Percentiles rank a stretch among this genome's conserved stretches.
These are phyloP conservation scores for Acrobasis consociella DNA, from an alignment of 2,888 invertebrate genomes.

Conservation along the genomic window DNA sequence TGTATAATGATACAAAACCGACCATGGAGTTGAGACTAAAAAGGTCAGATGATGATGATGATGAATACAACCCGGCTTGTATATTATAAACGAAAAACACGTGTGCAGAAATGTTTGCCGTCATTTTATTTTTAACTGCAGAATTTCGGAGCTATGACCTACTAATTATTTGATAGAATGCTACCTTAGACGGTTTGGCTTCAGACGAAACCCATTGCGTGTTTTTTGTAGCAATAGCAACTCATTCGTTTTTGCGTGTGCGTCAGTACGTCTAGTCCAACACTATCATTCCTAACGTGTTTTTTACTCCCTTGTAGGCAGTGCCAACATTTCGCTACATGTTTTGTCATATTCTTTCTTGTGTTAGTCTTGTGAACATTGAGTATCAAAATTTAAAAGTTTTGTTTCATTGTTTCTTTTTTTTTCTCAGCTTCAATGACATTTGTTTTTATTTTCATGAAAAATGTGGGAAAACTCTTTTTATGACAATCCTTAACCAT, in stretches of 20 bases:
- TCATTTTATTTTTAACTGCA: conserved; percentile 2
- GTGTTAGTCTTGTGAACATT: too few species aligned
- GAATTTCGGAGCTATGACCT: conserved; percentile 8
- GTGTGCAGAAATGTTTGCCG: background rate
- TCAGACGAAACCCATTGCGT: background rate
- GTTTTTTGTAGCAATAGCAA: conserved; percentile 1
- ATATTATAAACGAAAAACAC: conserved; percentile 14
- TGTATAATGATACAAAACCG: background rate
- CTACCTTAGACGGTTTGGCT: conserved; percentile 15
- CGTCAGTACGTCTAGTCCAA: background rate
- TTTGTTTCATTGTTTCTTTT: too few species aligned
- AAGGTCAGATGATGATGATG: too few species aligned
- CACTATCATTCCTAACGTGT: background rate
- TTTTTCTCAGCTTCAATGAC: too few species aligned
- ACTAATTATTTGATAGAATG: conserved; percentile 4
- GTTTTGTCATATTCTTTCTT: background rate
- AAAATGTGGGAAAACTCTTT: too few species aligned
- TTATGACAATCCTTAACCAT: too few species aligned
- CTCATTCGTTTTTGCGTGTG: background rate
- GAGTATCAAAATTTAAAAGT: too few species aligned
- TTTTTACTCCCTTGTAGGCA: background rate
- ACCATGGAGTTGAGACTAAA: too few species aligned
- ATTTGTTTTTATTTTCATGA: too few species aligned
- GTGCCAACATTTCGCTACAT: conserved; percentile 7
- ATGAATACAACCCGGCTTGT: too few species aligned